Evolutionary conservation across 2,888 invertebrate species (phyloP).

Genomic region (Prenolepis imparis): DNA sequence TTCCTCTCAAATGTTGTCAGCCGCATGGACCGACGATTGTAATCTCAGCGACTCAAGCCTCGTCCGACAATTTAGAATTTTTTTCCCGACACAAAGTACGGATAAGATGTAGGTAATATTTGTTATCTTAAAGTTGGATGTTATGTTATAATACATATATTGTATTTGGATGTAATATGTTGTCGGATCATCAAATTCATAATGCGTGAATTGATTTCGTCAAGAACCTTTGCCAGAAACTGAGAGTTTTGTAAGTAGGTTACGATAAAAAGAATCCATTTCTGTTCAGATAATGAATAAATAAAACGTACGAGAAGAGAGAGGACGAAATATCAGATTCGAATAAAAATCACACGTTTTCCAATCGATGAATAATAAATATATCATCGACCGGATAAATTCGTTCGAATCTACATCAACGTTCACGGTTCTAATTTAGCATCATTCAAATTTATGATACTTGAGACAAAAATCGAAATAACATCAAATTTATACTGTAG

Average conservation of each 20-base stretch:
- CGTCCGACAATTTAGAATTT: neutral
- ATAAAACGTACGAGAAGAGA: conserved; percentile 20
- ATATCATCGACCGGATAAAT: conserved; percentile 54
- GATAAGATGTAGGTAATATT: neutral
- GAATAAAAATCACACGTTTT: conserved; percentile 6
- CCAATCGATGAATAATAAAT: conserved; percentile 58
- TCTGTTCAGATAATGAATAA: conserved; percentile 58
- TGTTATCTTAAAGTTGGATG: neutral
- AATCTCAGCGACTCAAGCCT: neutral
- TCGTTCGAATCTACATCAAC: neutral
- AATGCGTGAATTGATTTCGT: neutral
- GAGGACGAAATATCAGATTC: conserved; percentile 13
- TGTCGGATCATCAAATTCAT: neutral
- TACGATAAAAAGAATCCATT: conserved; percentile 39
- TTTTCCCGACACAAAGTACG: neutral
- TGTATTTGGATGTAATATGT: neutral
- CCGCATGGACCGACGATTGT: conserved; percentile 2
- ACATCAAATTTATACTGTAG: neutral
- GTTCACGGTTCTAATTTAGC: conserved; percentile 26
- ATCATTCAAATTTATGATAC: conserved; percentile 11
- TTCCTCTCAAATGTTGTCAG: neutral
- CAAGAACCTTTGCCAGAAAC: neutral
- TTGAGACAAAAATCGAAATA: conserved; percentile 9
- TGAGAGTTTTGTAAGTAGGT: conserved; percentile 37
- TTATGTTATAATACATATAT: neutral